phyloP scores from a whole-genome alignment of 2,888 invertebrate species.

The Phania funesta region DNA sequence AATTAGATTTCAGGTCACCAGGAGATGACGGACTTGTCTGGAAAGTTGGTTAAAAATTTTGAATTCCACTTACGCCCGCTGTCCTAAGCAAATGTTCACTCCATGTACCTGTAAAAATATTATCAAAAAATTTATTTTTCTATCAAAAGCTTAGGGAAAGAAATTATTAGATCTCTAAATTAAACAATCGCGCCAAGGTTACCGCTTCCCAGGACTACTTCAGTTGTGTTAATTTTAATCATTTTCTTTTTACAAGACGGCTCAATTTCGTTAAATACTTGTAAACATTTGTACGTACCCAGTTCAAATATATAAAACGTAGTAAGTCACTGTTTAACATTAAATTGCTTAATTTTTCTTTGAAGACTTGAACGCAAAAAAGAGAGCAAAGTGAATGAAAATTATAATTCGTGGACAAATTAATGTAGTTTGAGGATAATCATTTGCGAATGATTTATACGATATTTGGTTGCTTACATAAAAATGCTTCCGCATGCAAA shows the following conservation, averaged over 20 bases:
- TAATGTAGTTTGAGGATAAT: slow-evolving; percentile 40
- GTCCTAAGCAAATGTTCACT: too few species aligned
- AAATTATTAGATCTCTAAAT: too few species aligned
- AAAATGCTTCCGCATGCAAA: slow-evolving; percentile 57
- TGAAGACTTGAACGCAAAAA: neutral
- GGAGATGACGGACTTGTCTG: too few species aligned
- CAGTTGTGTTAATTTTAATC: neutral
- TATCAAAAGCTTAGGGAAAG: too few species aligned
- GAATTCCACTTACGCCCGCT: too few species aligned
- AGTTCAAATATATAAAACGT: neutral
- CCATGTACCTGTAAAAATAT: too few species aligned
- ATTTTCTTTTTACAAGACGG: neutral
- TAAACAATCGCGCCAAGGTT: neutral
- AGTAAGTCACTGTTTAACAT: too few species aligned
- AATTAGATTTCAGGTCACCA: too few species aligned
- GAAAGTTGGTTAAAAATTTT: too few species aligned
- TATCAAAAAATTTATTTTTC: too few species aligned
- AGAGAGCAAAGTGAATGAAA: slow-evolving; percentile 1
- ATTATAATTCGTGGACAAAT: slow-evolving; percentile 41
- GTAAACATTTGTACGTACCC: neutral
- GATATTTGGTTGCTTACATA: slow-evolving; percentile 2
- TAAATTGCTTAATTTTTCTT: slow-evolving; percentile 3
- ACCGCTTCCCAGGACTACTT: neutral
- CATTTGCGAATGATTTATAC: slow-evolving; percentile 40
- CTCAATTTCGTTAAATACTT: neutral